phyloP scores from a whole-genome alignment of 1,140 invertebrate species.

The Drosophila kanapiae region DNA sequence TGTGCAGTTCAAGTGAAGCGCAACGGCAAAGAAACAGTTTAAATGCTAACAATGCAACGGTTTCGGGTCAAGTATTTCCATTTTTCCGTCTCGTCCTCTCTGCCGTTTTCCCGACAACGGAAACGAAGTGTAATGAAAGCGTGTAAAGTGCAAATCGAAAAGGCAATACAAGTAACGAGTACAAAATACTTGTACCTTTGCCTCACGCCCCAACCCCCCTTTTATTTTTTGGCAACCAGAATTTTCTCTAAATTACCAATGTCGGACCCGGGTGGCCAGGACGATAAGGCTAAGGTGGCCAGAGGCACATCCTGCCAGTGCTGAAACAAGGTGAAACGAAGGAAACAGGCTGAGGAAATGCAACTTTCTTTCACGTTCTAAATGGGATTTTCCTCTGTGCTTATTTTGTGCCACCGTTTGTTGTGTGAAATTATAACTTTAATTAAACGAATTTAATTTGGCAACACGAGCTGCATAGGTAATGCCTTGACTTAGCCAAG shows the following conservation, averaged over 20 bases:
- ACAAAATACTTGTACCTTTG: slow-evolving; percentile 40
- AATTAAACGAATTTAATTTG: slow-evolving; percentile 78
- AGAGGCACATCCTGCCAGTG: slow-evolving; percentile 61
- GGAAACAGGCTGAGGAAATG: slow-evolving; percentile 54
- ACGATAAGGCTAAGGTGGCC: slow-evolving; percentile 57
- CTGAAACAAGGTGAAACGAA: slow-evolving; percentile 28
- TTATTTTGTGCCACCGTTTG: not conserved
- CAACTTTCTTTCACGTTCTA: slow-evolving; percentile 37
- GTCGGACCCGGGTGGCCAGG: slow-evolving; percentile 52
- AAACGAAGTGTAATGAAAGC: slow-evolving; percentile 83
- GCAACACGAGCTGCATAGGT: slow-evolving; percentile 26
- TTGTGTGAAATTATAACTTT: slow-evolving; percentile 72
- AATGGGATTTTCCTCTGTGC: slow-evolving; percentile 38
- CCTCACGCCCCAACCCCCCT: not conserved
- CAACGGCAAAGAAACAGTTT: slow-evolving; percentile 58
- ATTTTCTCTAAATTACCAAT: slow-evolving; percentile 76
- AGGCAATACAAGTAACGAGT: slow-evolving; percentile 78
- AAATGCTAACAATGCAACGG: slow-evolving; percentile 73
- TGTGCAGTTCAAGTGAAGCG: slow-evolving; percentile 66
- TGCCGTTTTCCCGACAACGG: slow-evolving; percentile 48
- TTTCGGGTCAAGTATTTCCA: slow-evolving; percentile 64
- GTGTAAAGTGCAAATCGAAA: slow-evolving; percentile 83
- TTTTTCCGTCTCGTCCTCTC: slow-evolving; percentile 11
- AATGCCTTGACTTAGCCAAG: slow-evolving; percentile 40
- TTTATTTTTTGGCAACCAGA: not conserved